Evolutionary conservation across 2,888 invertebrate genomes (phyloP).

Genomic region (Melinopterus prodromus): DNA sequence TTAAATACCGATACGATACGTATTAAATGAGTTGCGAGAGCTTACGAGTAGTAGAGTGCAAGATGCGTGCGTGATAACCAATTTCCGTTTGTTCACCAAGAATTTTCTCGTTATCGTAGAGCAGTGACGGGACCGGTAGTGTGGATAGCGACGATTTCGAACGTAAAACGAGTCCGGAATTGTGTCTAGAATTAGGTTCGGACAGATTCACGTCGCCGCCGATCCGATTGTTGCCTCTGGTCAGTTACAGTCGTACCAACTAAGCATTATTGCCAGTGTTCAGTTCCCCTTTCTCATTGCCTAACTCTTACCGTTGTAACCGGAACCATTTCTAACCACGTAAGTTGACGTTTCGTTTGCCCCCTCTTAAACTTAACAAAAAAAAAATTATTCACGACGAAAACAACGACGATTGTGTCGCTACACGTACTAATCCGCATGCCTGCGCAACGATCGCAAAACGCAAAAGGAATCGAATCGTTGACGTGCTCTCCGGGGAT

Average conservation of each 20-base stretch:
- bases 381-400: background rate
- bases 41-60: background rate
- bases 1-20: too few relatives aligned
- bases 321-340: slow-evolving; percentile 4
- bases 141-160: background rate
- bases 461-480: background rate
- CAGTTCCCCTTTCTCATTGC: slow-evolving; percentile 4
- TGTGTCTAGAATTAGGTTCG: background rate
- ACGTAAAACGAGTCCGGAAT: background rate
- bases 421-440: background rate
- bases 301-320: background rate
- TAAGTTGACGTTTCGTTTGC: background rate
- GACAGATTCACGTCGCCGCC: background rate
- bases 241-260: background rate
- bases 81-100: background rate
- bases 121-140: slow-evolving; percentile 4
- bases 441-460: background rate
- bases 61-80: background rate
- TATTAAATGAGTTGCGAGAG: background rate
- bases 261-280: background rate
- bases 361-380: background rate
- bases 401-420: background rate
- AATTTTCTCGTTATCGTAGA: slow-evolving; percentile 4
- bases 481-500: background rate
- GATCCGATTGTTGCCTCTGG: background rate